Evolutionary conservation across 2,797 vertebrate species (phyloP).

Genomic region (Eutrigla gurnardus): DNA sequence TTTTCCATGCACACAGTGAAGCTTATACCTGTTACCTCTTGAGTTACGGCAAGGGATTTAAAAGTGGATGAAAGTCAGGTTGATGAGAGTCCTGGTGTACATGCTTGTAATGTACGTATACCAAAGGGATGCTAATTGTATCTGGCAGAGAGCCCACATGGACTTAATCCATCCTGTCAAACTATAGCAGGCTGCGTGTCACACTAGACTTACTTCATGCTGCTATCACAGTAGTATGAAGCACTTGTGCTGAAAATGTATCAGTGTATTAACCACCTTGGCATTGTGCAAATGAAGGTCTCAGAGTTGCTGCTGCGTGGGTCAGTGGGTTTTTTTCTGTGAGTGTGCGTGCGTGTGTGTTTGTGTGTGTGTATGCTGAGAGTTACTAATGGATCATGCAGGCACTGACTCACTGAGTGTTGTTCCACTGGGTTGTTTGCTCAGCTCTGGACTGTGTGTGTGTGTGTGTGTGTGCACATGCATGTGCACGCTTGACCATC

Average conservation of each 20-base stretch:
- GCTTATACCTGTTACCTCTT: slow-evolving; percentile 19
- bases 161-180: slow-evolving; percentile 13
- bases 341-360: slow-evolving; percentile 18
- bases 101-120: slow-evolving; percentile 6
- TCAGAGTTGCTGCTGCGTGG: slow-evolving; percentile 50
- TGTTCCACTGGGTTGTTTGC: slow-evolving; percentile 83
- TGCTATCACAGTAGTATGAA: slow-evolving; percentile 11
- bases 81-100: slow-evolving; percentile 8
- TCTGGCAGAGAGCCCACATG: slow-evolving; percentile 24
- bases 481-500: slow-evolving; percentile 47
- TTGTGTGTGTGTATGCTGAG: slow-evolving; percentile 54
- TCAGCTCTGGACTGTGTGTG: slow-evolving; percentile 54
- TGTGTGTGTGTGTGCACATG: slow-evolving; percentile 30
- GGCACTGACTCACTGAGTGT: slow-evolving; percentile 77
- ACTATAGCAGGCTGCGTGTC: slow-evolving; percentile 20
- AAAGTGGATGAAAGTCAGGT: slow-evolving; percentile 25
- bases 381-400: slow-evolving; percentile 81
- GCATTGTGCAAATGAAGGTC: slow-evolving; percentile 41
- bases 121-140: slow-evolving; percentile 21
- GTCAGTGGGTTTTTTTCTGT: slow-evolving; percentile 49
- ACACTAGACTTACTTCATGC: not conserved
- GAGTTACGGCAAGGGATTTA: slow-evolving; percentile 13
- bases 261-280: slow-evolving; percentile 49
- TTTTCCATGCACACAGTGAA: slow-evolving; percentile 8
- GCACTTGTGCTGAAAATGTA: slow-evolving; percentile 25